Base-by-base conservation (phyloP, 2,797 vertebrate species). In the Anas capensis region DNA sequence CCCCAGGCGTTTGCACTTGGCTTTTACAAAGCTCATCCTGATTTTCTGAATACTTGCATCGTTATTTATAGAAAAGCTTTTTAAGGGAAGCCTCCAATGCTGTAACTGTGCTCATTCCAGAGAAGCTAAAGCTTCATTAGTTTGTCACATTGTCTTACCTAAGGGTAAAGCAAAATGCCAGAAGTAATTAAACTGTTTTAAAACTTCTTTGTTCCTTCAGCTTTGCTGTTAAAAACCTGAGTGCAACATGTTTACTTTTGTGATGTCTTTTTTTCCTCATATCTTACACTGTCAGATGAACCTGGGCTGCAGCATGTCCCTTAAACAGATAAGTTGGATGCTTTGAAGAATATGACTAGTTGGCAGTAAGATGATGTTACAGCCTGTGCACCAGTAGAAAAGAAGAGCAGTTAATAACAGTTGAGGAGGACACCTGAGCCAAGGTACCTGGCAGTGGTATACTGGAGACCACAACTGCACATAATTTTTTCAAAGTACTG, bases 261-360 rank as follows among this genome's bases (percentile, higher is more conserved):
- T 66, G 13, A 31, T 53, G 11, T 53, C 81, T 89, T 29, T 42
- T 90, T 60, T 60, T 44, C 42, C 83, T 60, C 29, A 10, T 38
- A 4, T 58, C 46, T 20, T 69, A 27, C 36, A 2, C 31, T 82
- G 42, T 38, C 97, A 99, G 98, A 98, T 44, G 98, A 98, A 71
- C 98, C 98, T 3, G 98, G 98, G 54, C 96, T 99, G 85, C 97
- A 98, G 86, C 98, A 98, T 92, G 98, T 98, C n/a, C 98, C 98
- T 87, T 98, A 98, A 97, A 98, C 98, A 92, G 98, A 98, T 36
- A 97, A 95, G 27, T 97, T 96, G 16, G 98, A 98, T 18, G 97
- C 95, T 76, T 93, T 98, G 44, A 96, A 97, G 64, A 92, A 79
- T 76, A 94, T 98, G 98, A 98, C 90, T 33, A 93, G 62, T 57